A percentile compares a stretch with the other conserved stretches of the same genome.
Conservation (phyloP, 1,140 invertebrate species). For the Lethrus apterus region DNA sequence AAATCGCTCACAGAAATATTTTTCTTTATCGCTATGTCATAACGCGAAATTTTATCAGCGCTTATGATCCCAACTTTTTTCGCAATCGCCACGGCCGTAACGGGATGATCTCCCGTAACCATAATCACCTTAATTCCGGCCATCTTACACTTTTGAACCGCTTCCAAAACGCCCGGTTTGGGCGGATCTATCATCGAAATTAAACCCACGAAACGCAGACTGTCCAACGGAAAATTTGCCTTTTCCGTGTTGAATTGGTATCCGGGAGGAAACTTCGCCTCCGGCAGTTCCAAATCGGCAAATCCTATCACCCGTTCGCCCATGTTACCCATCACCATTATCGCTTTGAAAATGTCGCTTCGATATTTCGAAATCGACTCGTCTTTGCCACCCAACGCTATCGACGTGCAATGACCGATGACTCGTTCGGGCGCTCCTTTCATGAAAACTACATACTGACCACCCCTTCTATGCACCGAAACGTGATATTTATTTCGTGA, state of each 20-base stretch:
- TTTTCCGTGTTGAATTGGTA: conserved; percentile 54
- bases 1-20: conserved; percentile 46
- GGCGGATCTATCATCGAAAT: conserved; percentile 76
- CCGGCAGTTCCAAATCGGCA: conserved; percentile 55
- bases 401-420: conserved; percentile 58
- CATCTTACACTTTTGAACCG: conserved; percentile 59
- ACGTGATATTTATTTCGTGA: conserved; percentile 49
- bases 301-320: conserved; percentile 79
- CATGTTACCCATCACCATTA: conserved; percentile 70
- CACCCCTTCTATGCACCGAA: conserved; percentile 54
- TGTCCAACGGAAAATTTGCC: conserved; percentile 61
- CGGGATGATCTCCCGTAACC: conserved; percentile 77
- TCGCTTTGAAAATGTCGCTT: conserved; percentile 45
- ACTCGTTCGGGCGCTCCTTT: conserved; percentile 90
- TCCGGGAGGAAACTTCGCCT: conserved; percentile 38
- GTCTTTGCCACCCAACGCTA: background rate
- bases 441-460: conserved; percentile 63
- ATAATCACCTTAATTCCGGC: conserved; percentile 75
- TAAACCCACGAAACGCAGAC: conserved; percentile 64
- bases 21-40: conserved; percentile 53
- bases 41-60: conserved; percentile 51
- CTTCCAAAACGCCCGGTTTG: conserved; percentile 61
- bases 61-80: conserved; percentile 62
- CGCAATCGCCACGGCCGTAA: conserved; percentile 70
- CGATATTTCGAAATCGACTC: conserved; percentile 42